These are phyloP conservation scores for Huso huso DNA, from an alignment of 2,797 vertebrate genomes.

Conservation along the genomic window DNA sequence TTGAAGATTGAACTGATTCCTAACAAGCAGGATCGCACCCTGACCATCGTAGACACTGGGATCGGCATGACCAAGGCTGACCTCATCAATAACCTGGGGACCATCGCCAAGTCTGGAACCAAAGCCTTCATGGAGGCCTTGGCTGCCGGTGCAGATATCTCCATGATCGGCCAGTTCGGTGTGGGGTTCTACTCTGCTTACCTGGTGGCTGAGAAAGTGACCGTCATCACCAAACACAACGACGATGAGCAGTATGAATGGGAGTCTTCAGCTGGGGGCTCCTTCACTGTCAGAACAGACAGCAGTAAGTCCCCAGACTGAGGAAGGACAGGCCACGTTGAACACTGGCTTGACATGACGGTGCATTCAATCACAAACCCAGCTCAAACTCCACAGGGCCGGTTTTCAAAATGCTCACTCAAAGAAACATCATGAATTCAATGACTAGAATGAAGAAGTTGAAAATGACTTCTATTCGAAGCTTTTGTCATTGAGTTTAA, in stretches of 20 bases:
- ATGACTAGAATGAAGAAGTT: no score
- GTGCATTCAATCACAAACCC: no score
- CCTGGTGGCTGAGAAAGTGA: constrained; percentile 60
- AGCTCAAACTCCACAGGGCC: no score
- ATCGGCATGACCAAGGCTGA: constrained; percentile 69
- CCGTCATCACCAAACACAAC: constrained; percentile 62
- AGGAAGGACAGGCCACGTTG: no score
- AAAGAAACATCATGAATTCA: no score
- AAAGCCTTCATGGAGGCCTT: constrained; percentile 62
- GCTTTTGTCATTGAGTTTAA: no score
- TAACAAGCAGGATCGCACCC: constrained; percentile 73
- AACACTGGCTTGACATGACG: no score
- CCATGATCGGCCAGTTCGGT: constrained; percentile 63
- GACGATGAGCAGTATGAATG: constrained; percentile 62
- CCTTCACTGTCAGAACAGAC: constrained; percentile 52
- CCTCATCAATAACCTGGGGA: constrained; percentile 67
- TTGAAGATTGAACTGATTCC: constrained; percentile 81
- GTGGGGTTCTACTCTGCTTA: constrained; percentile 70
- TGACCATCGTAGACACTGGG: constrained; percentile 58
- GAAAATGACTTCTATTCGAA: no score
- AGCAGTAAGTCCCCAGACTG: constrained; percentile 36
- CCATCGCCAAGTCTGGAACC: constrained; percentile 62
- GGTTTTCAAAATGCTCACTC: no score
- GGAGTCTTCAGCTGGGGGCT: constrained; percentile 67
- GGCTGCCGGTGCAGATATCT: constrained; percentile 65